Evolutionary conservation across 2,888 invertebrate genomes (phyloP).

Genomic region (Torymus aiolomorphi): DNA sequence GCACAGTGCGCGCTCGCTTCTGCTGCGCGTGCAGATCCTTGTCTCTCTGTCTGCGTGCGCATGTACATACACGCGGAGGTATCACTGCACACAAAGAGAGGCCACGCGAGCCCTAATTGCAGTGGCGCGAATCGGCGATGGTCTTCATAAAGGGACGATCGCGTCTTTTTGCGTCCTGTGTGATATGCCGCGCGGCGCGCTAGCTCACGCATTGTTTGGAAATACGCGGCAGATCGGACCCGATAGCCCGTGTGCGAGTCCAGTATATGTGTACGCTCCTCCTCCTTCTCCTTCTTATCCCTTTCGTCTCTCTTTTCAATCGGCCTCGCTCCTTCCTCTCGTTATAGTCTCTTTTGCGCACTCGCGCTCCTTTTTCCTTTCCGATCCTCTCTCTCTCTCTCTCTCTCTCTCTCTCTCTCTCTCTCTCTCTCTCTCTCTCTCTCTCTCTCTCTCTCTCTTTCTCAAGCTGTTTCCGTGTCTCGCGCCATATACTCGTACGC

Average conservation of each 20-base stretch:
- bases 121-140: constrained; percentile 36
- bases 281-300: too few species aligned
- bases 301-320: neutral
- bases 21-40: constrained; percentile 2
- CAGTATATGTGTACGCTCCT: too few species aligned
- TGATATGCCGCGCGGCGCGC: constrained; percentile 48
- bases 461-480: constrained; percentile 2
- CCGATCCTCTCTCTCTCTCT: neutral
- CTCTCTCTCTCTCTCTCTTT: too few species aligned
- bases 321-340: neutral
- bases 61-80: too few species aligned
- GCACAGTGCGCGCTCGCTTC: neutral
- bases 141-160: constrained; percentile 42
- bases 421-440: too few species aligned
- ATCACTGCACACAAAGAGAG: constrained; percentile 26
- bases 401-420: constrained; percentile 9
- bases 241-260: constrained; percentile 58
- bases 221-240: constrained; percentile 70
- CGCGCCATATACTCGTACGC: neutral
- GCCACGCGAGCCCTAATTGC: constrained; percentile 53
- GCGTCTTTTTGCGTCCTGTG: neutral
- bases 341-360: neutral
- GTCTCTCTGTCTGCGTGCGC: neutral
- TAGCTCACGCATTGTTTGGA: constrained; percentile 71
- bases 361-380: neutral